Evolutionary conservation across 2,113 vertebrate genomes (phyloP).

Genomic region (Campylomormyrus tamandua): DNA sequence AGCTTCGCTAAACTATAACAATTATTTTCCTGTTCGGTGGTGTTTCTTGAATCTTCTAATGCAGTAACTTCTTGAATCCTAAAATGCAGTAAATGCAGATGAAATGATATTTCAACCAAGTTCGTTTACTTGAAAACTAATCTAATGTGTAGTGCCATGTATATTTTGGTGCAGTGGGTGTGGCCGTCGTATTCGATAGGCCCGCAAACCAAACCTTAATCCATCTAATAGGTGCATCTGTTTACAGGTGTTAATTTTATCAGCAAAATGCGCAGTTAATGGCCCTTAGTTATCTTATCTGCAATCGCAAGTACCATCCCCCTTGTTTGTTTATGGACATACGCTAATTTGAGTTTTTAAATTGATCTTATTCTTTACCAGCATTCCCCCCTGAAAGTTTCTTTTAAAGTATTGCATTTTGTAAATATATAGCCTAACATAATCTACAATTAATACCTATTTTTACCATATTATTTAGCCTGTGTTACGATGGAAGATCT

Average conservation of each 20-base stretch:
- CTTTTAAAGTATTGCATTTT: background rate
- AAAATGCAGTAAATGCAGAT: background rate
- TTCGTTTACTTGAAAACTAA: background rate
- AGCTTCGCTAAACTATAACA: background rate
- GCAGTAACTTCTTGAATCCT: background rate
- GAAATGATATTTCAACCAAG: background rate
- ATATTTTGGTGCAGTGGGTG: background rate
- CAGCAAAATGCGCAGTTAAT: background rate
- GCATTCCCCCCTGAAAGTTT: background rate
- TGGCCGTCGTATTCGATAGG: background rate
- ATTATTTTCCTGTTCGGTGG: background rate
- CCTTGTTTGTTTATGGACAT: conserved; percentile 15
- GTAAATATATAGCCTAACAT: background rate
- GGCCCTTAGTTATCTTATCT: background rate
- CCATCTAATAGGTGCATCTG: background rate
- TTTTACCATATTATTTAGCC: background rate
- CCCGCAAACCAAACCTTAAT: background rate
- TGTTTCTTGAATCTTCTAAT: background rate
- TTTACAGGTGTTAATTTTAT: conserved; percentile 15
- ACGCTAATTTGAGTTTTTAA: background rate
- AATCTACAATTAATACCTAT: background rate
- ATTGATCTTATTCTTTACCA: background rate
- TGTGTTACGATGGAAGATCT: background rate
- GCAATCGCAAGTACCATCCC: background rate
- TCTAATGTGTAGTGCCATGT: background rate